Base-by-base conservation (phyloP, 2,888 invertebrate species). In the Hyppa rectilinea region DNA sequence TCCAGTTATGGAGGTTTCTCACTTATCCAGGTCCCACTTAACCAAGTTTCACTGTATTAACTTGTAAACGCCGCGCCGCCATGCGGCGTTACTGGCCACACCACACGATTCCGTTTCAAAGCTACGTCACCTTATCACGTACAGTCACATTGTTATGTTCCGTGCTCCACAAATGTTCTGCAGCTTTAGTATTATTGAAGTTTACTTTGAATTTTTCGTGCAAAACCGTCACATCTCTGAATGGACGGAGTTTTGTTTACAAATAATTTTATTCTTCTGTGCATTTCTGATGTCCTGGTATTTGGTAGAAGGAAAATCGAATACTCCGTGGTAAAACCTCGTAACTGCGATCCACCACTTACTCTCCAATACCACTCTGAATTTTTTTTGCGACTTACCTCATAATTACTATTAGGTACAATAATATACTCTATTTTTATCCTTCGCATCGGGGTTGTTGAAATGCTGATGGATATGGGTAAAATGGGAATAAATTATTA, bases 131-230 rank as follows among this genome's bases (percentile, higher is more conserved):
- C n/a, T n/a, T n/a, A n/a, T n/a, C 34, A 26, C 23, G 4, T 4
- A 7, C 26, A 40, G 6, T 4, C 10, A 38, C 49, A 14, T 47
- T 14, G 20, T 38, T 68, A 14, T 36, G 23, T 31, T 23, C 36
- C 31, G 12, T 62, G 12, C 65, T 65, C 49, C 49, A 17, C 40
- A 17, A 12, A 74, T 65, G 2, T 56, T 56, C 43, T 71, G 55
- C 49, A 17, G 9, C 23, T 23, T 36, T 74, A 74, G 74, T 71
- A 74, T 29, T 36, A 26, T 43, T 65, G 14, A 64, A 71, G 71
- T 64, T 64, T 55, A 71, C 64, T 73, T 72, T 63, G 63, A 71
- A 62, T 72, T 40, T 40, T 63, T 47, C 53, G 63, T 63, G 73
- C 53, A 62, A 62, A 31, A 71, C 26, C 1, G 45, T n/a, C 29